Conservation (phyloP, 1,140 invertebrate genomes). For the Mizuhopecten yessoensis region DNA sequence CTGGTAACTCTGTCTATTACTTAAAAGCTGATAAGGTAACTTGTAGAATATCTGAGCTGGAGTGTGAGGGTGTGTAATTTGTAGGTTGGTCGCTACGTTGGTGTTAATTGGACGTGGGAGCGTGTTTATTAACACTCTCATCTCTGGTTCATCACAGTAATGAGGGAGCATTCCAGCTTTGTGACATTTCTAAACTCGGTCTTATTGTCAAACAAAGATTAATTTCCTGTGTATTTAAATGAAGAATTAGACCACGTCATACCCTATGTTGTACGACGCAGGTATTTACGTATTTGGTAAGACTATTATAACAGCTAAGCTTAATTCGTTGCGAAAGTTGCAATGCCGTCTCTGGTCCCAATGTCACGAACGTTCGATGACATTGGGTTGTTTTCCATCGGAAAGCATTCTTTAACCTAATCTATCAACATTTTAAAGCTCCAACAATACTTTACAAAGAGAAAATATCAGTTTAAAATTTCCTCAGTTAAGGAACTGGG, state of each 20-base stretch:
- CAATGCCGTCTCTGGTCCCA: no score
- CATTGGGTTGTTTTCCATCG: no score
- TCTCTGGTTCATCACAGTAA: not conserved
- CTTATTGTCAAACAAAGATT: conserved; percentile 1
- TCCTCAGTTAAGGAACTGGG: no score
- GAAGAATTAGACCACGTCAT: not conserved
- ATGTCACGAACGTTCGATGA: no score
- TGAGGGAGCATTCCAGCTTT: not conserved
- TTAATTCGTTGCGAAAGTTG: no score
- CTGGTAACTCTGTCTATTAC: not conserved
- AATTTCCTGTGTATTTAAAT: not conserved
- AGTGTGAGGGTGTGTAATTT: not conserved
- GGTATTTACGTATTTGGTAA: not conserved
- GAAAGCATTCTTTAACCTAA: no score
- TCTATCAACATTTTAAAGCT: no score
- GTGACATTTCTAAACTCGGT: not conserved
- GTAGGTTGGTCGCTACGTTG: not conserved
- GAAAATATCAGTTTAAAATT: no score
- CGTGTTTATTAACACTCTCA: not conserved
- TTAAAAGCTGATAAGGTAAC: not conserved
- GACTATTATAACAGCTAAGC: no score
- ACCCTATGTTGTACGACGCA: not conserved
- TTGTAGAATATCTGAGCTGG: not conserved
- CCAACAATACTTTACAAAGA: no score
- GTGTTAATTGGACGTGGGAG: not conserved